phyloP scores from a whole-genome alignment of 1,140 invertebrate genomes.

The Danaus plexippus region DNA sequence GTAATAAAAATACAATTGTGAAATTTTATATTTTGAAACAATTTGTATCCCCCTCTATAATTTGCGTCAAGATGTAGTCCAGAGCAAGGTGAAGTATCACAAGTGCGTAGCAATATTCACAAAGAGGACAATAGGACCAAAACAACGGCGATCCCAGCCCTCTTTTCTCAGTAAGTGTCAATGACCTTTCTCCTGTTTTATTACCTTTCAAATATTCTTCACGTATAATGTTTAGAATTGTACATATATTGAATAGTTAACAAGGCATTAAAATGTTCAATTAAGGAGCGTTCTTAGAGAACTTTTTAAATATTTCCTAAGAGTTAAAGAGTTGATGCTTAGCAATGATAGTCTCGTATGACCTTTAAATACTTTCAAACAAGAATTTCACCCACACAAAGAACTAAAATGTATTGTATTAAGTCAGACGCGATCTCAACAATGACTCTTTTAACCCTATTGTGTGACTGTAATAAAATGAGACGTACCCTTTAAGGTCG shows the following conservation, averaged over 20 bases:
- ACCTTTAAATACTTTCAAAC: slow-evolving; percentile 27
- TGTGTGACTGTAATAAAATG: slow-evolving; percentile 23
- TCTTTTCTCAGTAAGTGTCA: slow-evolving; percentile 28
- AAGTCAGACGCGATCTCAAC: slow-evolving; percentile 33
- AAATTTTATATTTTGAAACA: no score
- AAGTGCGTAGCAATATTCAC: slow-evolving; percentile 47
- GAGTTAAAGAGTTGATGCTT: no score
- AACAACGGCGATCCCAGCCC: slow-evolving; percentile 38
- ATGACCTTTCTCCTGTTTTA: slow-evolving; percentile 25
- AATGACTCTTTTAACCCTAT: slow-evolving; percentile 42
- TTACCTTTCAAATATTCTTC: no score
- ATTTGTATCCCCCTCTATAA: slow-evolving; percentile 15
- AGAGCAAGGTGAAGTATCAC: slow-evolving; percentile 39
- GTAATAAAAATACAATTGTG: no score
- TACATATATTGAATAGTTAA: no score
- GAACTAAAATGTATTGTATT: slow-evolving; percentile 43
- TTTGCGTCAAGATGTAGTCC: slow-evolving; percentile 17
- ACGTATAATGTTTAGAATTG: no score
- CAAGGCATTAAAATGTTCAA: no score
- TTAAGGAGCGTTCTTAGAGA: no score
- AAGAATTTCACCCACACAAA: slow-evolving; percentile 37
- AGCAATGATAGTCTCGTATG: slow-evolving; percentile 2
- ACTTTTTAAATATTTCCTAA: no score
- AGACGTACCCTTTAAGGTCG: slow-evolving; percentile 25
- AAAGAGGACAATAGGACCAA: slow-evolving; percentile 38